Evolutionary conservation across 2,888 invertebrate genomes (phyloP), one percentile per base, ranked within the genome.

Genomic region (Drosophila histrio): DNA sequence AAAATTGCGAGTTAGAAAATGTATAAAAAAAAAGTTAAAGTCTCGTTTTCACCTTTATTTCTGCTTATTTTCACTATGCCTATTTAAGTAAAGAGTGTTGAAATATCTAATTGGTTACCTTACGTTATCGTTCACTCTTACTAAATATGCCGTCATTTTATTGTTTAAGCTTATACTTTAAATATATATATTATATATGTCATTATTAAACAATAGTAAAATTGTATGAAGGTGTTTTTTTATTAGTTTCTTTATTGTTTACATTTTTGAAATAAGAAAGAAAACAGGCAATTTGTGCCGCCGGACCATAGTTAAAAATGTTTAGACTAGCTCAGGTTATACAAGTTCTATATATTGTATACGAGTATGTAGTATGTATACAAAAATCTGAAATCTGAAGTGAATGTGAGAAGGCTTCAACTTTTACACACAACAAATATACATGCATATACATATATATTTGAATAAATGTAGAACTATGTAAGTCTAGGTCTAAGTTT

Each of bases 281-380:
- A 7, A 61, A 64, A 47, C 39, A 62, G 87, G 81, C 80, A 62
- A 43, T 36, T 13, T 11, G 26, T 76, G 81, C 87, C 77, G 49
- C 50, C 61, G 86, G 87, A 84, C 83, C 83, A 84, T 84, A 84
- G 83, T 72, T 82, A 84, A 87, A 73, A 85, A 79, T 88, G 64
- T 85, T 87, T 89, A 87, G 89, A 89, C 88, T 87, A 89, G 88
- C 87, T 87, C 87, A 87, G 87, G 87, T 88, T 87, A 83, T 75
- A 77, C 66, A 70, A 62, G 74, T 66, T 73, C 67, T 70, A 63
- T 67, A 71, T 68, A 63, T 36, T 50, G 36, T 53, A 61, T 53
- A 60, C 32, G 28, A 36, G 17, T 41, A 9, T 56, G 28, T 44
- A 47, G 11, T 36, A 30, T 43, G 53, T 38, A 36, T 30, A 52